Evolutionary conservation across 2,888 invertebrate genomes (phyloP), one percentile per base, ranked within the genome.

Genomic region (Spisula solida): DNA sequence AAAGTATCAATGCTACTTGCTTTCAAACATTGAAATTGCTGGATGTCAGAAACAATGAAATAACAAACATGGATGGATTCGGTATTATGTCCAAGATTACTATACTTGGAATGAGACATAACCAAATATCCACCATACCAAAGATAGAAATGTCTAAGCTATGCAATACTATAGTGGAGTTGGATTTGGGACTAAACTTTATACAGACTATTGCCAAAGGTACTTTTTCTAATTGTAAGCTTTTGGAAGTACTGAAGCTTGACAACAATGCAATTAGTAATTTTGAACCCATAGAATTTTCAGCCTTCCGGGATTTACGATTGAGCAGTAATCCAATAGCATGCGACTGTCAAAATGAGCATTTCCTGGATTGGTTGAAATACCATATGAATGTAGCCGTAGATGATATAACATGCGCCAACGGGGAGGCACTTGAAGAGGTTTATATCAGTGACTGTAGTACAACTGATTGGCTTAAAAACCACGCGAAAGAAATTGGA

Each of bases 311-410:
- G 25, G 75, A 82, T 12, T 29, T 66, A 5, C 16, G 20, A 18
- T 31, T 81, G 5, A 48, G 51, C 6, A 20, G 14, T 1, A 81
- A 81, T 34, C 81, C 81, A 14, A 12, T 81, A 18, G 51, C 10
- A 25, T 86, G 86, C 70, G 70, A 70, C 31, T 86, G 86, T 70
- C 51, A 81, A 81, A 86, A 86, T 70, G 66, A 66, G 20, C 2
- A 25, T 0, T 66, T 86, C 41, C 47, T 86, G n/a, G 51, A 29
- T 34, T 86, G 86, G 81, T 14, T 70, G 5, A 31, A 81, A 47
- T 47, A 29, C 51, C 70, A 78, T 47, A 85, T 31, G 20, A 81
- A 29, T 20, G 81, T 75, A 0, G 20, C 20, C 4, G 16, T 86
- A 8, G 86, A 86, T 29, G n/a, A 81, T 25, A 31, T 51, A 6